Base-by-base conservation (phyloP, 1,140 invertebrate species). In the Pseudomyrmex dendroicus region DNA sequence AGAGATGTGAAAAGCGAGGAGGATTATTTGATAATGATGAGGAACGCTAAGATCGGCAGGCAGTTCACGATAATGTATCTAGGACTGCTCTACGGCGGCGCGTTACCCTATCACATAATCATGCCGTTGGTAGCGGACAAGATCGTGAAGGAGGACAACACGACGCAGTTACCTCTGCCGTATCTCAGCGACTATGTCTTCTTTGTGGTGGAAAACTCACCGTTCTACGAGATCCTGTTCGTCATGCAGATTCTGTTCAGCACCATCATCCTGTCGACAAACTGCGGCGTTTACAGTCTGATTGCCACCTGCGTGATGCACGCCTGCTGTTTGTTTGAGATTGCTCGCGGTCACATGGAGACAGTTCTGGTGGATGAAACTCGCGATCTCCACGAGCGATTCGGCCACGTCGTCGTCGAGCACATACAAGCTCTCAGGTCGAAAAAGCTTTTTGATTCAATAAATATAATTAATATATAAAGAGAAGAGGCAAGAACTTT, bases 111-210 rank as follows among this genome's bases (percentile, higher is more conserved):
- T 84, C 92, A 93, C 62, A 91, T 93, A 44, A 86, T 92, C n/a
- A 90, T 92, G 89, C 92, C 92, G 1, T 44, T 93, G 0, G 72
- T 92, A 12, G 90, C 88, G 9, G 89, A 91, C 0, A 83, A 84
- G 63, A 83, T 92, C 17, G 83, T 89, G 0, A 92, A 89, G 3
- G 83, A 84, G 0, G 90, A 91, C 52, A 93, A 93, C 59, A 86
- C 83, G 8, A 92, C 90, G 1, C 89, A 91, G 64, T 91, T 93
- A 63, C 91, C 92, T 1, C 15, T 93, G 17, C 92, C 92, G 0
- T 93, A 93, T 86, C 89, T 91, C 0, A 90, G 90, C 76, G 90
- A 93, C 54, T 93, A 92, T n/a, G 48, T 93, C 5, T 93, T 93
- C 76, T 93, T 92, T 50, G 85, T 91, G 1, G 87, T 90, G 7